Evolutionary conservation across 2,888 invertebrate species (phyloP).

Genomic region (Drosophila multiciliata): DNA sequence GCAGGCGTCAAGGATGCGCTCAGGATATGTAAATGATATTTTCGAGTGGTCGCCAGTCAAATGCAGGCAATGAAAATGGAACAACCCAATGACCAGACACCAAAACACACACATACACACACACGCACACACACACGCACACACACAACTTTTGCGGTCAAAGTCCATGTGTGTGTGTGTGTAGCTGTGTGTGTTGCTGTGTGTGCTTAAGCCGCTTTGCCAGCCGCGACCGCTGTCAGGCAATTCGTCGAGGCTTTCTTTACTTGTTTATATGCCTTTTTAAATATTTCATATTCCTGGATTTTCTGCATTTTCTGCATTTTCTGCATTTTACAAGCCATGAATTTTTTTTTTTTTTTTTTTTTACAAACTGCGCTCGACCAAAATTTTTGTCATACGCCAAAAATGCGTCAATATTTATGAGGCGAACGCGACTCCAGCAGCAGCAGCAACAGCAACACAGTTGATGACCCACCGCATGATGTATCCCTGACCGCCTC

Average conservation of each 20-base stretch:
- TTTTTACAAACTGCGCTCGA: constrained; percentile 72
- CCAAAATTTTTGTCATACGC: constrained; percentile 62
- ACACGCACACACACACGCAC: background rate
- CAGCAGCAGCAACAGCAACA: constrained; percentile 4
- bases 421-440: constrained; percentile 48
- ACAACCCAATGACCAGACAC: constrained; percentile 40
- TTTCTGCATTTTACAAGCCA: constrained; percentile 72
- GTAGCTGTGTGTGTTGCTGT: constrained; percentile 9
- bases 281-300: constrained; percentile 75
- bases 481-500: background rate
- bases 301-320: constrained; percentile 64
- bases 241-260: constrained; percentile 44
- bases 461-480: constrained; percentile 44
- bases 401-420: constrained; percentile 76
- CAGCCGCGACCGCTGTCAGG: constrained; percentile 16
- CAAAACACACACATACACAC: constrained; percentile 1
- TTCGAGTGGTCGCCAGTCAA: constrained; percentile 74
- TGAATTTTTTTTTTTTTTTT: constrained; percentile 64
- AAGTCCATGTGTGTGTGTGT: constrained; percentile 42
- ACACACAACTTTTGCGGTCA: constrained; percentile 65
- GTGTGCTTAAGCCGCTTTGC: constrained; percentile 49
- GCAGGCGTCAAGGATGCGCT: constrained; percentile 52
- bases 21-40: constrained; percentile 78
- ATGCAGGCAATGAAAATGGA: constrained; percentile 62
- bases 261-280: constrained; percentile 67